Percentiles rank a stretch among this genome's conserved stretches.
phyloP scores from a whole-genome alignment of 2,888 invertebrate species.

The Shargacucullia verbasci region DNA sequence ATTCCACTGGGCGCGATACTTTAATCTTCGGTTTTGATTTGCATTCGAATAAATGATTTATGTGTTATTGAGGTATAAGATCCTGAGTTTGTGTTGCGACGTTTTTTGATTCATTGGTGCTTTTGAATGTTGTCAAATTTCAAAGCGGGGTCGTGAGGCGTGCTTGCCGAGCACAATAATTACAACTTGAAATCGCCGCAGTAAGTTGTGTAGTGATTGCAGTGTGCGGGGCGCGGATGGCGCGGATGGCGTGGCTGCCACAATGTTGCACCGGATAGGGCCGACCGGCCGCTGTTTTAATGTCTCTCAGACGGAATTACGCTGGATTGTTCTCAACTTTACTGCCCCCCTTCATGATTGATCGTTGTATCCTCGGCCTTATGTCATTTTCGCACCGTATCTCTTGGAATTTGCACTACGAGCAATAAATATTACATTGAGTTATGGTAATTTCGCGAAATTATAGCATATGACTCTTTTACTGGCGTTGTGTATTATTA shows the following conservation, averaged over 20 bases:
- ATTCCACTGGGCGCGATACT: constrained; percentile 82
- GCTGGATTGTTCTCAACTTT: constrained; percentile 89
- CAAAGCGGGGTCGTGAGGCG: constrained; percentile 10
- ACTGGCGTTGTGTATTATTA: constrained; percentile 54
- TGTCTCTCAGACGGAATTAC: constrained; percentile 89
- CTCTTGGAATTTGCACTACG: constrained; percentile 84
- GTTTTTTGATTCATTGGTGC: constrained; percentile 46
- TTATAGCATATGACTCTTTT: constrained; percentile 69
- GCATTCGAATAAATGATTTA: constrained; percentile 84
- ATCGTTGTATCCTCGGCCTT: constrained; percentile 88
- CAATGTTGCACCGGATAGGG: constrained; percentile 89
- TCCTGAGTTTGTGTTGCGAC: constrained; percentile 63
- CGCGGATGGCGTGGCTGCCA: constrained; percentile 68
- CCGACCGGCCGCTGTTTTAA: constrained; percentile 84
- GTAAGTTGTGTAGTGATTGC: constrained; percentile 23
- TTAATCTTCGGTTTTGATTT: constrained; percentile 82
- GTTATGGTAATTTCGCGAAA: constrained; percentile 80
- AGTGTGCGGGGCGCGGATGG: constrained; percentile 9
- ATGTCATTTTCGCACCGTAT: constrained; percentile 86
- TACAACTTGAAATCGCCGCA: constrained; percentile 31
- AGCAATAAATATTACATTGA: constrained; percentile 84
- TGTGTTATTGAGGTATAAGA: constrained; percentile 76
- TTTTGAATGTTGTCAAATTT: constrained; percentile 51
- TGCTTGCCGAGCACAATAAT: constrained; percentile 23
- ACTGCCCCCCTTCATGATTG: constrained; percentile 87